phyloP scores from a whole-genome alignment of 2,797 vertebrate genomes.

The Avahi laniger region DNA sequence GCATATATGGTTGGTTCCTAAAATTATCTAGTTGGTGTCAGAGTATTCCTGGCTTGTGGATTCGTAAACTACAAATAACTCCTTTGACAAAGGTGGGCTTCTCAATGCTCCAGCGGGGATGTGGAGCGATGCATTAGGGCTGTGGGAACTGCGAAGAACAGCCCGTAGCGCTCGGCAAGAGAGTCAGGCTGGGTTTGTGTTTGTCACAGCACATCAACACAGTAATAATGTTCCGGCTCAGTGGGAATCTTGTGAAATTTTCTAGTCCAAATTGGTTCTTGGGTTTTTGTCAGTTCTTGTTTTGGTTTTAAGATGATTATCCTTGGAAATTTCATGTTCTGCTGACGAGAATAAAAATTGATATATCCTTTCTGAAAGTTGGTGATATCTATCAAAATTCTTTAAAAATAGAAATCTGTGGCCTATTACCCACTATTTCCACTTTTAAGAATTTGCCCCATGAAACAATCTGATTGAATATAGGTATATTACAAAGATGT shows the following conservation, averaged over 20 bases:
- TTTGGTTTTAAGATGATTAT: background rate
- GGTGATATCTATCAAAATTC: background rate
- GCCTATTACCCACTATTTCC: background rate
- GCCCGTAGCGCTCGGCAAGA: background rate
- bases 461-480: background rate
- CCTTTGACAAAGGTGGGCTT: background rate
- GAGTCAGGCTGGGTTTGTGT: background rate
- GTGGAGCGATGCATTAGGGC: accelerated
- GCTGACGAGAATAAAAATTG: background rate
- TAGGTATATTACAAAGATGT: background rate
- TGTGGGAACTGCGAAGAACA: too few species aligned
- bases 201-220: accelerated
- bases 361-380: background rate
- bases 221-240: background rate
- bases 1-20: background rate
- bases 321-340: background rate
- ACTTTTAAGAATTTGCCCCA: background rate
- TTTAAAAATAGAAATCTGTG: background rate
- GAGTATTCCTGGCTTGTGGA: background rate
- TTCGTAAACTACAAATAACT: background rate
- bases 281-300: background rate
- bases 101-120: background rate
- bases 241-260: background rate
- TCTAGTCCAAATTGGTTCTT: background rate
- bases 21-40: background rate